Percentiles rank a stretch among this genome's conserved stretches.
phyloP scores from a whole-genome alignment of 1,140 invertebrate genomes.

The Gryon sp. region DNA sequence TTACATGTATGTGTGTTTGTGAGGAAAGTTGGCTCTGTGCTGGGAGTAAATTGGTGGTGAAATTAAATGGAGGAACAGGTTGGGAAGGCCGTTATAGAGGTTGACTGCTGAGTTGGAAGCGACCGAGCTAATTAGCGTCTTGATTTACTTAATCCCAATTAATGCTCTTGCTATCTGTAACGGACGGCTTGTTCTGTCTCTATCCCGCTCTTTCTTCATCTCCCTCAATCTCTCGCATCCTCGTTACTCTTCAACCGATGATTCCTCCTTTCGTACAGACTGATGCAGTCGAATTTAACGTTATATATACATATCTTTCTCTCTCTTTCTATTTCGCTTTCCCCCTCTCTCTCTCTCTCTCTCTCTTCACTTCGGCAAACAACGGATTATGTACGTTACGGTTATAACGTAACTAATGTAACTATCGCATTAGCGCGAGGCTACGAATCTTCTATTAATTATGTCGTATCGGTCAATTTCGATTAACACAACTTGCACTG shows the following conservation, averaged over 20 bases:
- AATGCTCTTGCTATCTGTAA: conserved; percentile 73
- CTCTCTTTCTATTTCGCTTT: too few relatives aligned
- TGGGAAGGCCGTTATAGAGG: conserved; percentile 47
- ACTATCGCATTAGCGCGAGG: conserved; percentile 49
- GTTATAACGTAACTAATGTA: conserved; percentile 66
- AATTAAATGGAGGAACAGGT: conserved; percentile 72
- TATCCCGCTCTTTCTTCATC: conserved; percentile 39
- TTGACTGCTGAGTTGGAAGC: conserved; percentile 65
- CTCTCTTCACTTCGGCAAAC: conserved; percentile 72
- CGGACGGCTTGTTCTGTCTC: conserved; percentile 22
- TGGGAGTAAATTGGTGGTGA: conserved; percentile 73
- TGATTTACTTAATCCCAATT: conserved; percentile 81
- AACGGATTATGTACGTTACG: conserved; percentile 76
- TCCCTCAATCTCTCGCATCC: too few relatives aligned
- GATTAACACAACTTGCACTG: conserved; percentile 28
- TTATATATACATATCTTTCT: too few relatives aligned
- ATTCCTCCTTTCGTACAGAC: conserved; percentile 59
- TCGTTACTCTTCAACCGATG: too few relatives aligned
- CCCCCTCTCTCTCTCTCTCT: too few relatives aligned
- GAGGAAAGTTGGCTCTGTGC: conserved; percentile 28
- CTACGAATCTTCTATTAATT: conserved; percentile 48
- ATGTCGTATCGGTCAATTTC: conserved; percentile 28
- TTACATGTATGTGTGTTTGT: neutral
- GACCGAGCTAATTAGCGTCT: conserved; percentile 79
- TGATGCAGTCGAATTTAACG: conserved; percentile 64